Evolutionary conservation across 2,797 vertebrate species (phyloP).

Genomic region (Schizopygopsis pylzovi): DNA sequence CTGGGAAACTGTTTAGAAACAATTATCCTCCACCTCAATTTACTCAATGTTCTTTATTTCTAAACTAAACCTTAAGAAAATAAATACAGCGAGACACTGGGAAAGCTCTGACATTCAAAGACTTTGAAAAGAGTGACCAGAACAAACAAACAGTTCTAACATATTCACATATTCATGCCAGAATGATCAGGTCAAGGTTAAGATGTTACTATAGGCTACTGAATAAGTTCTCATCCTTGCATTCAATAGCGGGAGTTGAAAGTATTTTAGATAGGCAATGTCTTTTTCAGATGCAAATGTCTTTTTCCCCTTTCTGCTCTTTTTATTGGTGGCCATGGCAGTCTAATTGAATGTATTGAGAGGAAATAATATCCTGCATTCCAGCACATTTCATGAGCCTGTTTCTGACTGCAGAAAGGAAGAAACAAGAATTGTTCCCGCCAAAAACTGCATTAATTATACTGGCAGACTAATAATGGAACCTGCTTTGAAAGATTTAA

Average conservation of each 20-base stretch:
- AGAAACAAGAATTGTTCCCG: slow-evolving; percentile 58
- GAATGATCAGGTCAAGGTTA: slow-evolving; percentile 9
- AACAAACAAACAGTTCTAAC: neutral
- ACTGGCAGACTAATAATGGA: slow-evolving; percentile 53
- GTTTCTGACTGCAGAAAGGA: slow-evolving; percentile 67
- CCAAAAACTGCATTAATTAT: slow-evolving; percentile 68
- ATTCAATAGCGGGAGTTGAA: slow-evolving; percentile 52
- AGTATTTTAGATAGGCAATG: slow-evolving; percentile 59
- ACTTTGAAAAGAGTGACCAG: neutral
- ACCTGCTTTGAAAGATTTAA: slow-evolving; percentile 59
- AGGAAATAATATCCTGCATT: slow-evolving; percentile 71
- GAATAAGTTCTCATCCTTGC: slow-evolving; percentile 57
- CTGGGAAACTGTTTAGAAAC: neutral
- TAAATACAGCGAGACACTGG: neutral
- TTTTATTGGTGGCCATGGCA: slow-evolving; percentile 60
- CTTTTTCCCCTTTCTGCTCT: slow-evolving; percentile 51
- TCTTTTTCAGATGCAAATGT: slow-evolving; percentile 74
- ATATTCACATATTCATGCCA: slow-evolving; percentile 20
- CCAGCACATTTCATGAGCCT: slow-evolving; percentile 65
- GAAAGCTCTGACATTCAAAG: slow-evolving; percentile 1
- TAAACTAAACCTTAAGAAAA: slow-evolving; percentile 9
- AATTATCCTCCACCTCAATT: neutral
- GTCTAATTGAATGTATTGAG: slow-evolving; percentile 72
- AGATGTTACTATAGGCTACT: slow-evolving; percentile 39
- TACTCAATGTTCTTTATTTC: neutral